Conservation (phyloP, 2,888 invertebrate species). For the Globia sparganii region DNA sequence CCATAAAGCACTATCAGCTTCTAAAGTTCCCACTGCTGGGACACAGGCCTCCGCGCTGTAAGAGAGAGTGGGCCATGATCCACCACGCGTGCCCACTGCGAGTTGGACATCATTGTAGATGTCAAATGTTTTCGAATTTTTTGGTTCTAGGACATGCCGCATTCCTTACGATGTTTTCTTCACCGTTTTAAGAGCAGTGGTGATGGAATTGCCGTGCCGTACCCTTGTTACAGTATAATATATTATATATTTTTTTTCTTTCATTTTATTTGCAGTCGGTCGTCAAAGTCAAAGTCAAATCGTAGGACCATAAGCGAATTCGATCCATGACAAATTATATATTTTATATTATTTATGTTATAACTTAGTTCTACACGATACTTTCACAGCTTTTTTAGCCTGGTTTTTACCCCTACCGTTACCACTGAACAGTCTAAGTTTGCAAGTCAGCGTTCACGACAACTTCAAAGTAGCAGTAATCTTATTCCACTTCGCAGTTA, state of each 20-base stretch:
- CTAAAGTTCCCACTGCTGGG: not conserved
- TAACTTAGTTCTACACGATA: not conserved
- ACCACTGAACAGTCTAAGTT: not conserved
- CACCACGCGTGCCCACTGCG: not conserved
- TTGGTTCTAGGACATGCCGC: not conserved
- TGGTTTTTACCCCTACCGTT: slow-evolving; percentile 24
- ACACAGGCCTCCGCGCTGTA: not conserved
- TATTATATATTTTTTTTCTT: too few species aligned
- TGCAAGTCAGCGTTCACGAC: slow-evolving; percentile 43
- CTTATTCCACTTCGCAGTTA: slow-evolving; percentile 28
- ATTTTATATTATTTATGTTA: too few species aligned
- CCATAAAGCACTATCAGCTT: not conserved
- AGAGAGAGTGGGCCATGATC: not conserved
- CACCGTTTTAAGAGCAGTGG: not conserved
- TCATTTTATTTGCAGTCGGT: too few species aligned
- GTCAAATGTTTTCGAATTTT: not conserved
- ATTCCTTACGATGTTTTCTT: not conserved
- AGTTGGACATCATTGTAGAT: not conserved
- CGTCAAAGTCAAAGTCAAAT: too few species aligned
- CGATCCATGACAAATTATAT: too few species aligned
- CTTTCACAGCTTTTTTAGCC: slow-evolving; percentile 16
- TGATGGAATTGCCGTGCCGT: not conserved
- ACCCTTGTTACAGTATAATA: not conserved
- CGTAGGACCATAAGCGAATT: too few species aligned
- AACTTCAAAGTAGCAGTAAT: slow-evolving; percentile 34